Evolutionary conservation across 2,797 vertebrate species (phyloP).

Genomic region (Coccyzus lansbergi): DNA sequence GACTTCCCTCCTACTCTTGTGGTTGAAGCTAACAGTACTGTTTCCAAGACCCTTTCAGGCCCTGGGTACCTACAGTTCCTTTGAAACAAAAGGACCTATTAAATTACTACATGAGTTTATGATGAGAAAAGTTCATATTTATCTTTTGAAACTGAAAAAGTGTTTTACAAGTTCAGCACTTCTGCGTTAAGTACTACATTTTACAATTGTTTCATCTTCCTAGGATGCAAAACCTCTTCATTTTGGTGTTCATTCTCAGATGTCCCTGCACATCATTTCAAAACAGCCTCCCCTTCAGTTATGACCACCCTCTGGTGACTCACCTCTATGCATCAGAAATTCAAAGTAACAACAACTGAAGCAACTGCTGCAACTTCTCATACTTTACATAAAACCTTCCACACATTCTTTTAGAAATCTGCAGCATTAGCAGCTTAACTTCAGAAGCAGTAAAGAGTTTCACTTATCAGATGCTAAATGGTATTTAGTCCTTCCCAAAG

Average conservation of each 20-base stretch:
- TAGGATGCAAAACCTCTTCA: neutral
- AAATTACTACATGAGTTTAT: neutral
- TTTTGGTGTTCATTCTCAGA: neutral
- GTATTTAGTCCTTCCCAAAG: neutral
- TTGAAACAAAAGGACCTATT: neutral
- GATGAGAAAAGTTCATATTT: neutral
- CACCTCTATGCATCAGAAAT: neutral
- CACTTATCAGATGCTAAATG: neutral
- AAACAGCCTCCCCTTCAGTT: neutral
- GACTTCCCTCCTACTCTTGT: neutral
- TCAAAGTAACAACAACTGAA: neutral
- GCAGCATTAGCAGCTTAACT: neutral
- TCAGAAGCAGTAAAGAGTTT: neutral
- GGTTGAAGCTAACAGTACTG: neutral
- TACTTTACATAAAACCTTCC: neutral
- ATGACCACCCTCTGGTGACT: neutral
- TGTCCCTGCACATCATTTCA: neutral
- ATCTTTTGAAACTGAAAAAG: neutral
- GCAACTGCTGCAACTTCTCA: neutral
- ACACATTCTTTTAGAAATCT: neutral
- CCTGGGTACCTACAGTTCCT: neutral
- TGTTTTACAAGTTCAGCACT: neutral
- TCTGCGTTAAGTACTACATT: neutral
- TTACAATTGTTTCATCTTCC: neutral
- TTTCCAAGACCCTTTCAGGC: neutral